Base-by-base conservation (phyloP, 2,113 vertebrate genomes). In the Eleginops maclovinus region DNA sequence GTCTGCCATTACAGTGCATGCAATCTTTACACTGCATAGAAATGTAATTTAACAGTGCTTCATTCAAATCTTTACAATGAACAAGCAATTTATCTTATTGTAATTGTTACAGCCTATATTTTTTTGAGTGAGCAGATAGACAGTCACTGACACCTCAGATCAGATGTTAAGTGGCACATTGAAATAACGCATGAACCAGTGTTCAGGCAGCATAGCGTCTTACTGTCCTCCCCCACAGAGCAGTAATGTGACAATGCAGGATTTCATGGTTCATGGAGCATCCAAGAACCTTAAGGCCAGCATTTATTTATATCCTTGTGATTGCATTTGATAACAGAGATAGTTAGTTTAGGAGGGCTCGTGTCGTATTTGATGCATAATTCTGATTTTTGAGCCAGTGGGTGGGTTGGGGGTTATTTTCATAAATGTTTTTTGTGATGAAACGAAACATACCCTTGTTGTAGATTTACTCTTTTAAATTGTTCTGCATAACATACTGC, bases 191-290 rank as follows among this genome's bases (percentile, higher is more conserved):
- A 51, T 22, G 54, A 87, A 70, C 58, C 60, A 46, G 47, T 16
- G 14, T 69, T 84, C 56, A 71, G 65, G 76, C 55, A 43, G 61
- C 17, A 46, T 58, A 41, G 66, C 22, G 3, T 86, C 72, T 79
- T 67, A 67, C 58, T 78, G 72, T 76, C 80, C 75, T 84, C 86
- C 77, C 80, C 81, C 81, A 50, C 86, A 55, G 68, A 88, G 79
- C 78, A 63, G 78, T 77, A 68, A 88, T 88, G 87, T 88, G 92
- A 93, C 90, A 89, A 90, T 86, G 84, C 51, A 72, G 85, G 75
- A 87, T 88, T 80, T 84, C 76, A 89, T 24, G 76, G 81, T 88
- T 88, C 83, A 91, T 65, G 86, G 86, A 87, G 59, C 71, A 77
- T 74, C 77, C 54, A 53, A 16, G 26, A 60, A 88, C 79, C 90